phyloP scores from a whole-genome alignment of 2,888 invertebrate species.

The Nasonia oneida region DNA sequence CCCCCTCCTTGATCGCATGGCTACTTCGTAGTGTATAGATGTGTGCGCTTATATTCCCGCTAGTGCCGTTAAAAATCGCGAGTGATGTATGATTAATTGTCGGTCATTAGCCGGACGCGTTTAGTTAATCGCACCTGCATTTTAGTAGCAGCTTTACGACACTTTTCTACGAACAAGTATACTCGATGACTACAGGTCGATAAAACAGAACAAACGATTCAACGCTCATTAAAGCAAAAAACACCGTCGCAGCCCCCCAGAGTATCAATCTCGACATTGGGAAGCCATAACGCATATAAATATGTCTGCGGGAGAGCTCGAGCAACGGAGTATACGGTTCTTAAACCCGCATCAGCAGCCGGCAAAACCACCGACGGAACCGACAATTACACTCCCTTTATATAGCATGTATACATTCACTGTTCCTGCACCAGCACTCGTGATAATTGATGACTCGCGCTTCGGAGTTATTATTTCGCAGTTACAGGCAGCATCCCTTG shows the following conservation, averaged over 20 bases:
- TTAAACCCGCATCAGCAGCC: background rate
- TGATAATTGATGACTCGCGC: constrained; percentile 71
- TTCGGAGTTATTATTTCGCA: constrained; percentile 71
- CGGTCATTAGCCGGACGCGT: too few species aligned
- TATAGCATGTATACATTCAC: background rate
- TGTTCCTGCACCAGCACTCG: constrained; percentile 19
- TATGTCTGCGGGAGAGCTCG: background rate
- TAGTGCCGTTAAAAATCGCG: background rate
- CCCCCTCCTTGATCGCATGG: background rate
- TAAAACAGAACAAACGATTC: background rate
- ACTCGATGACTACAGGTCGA: background rate
- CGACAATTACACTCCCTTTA: constrained; percentile 50
- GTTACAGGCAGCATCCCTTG: constrained; percentile 64
- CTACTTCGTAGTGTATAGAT: constrained; percentile 15
- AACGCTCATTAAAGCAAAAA: background rate
- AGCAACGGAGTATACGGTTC: background rate
- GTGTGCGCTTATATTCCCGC: background rate
- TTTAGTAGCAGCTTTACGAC: too few species aligned
- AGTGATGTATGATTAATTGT: background rate
- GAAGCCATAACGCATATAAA: background rate
- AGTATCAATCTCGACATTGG: background rate
- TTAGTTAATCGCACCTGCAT: too few species aligned
- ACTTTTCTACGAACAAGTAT: too few species aligned
- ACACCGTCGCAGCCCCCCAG: background rate
- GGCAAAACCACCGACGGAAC: constrained; percentile 52